phyloP scores from a whole-genome alignment of 2,888 invertebrate species.

The Thyatira batis region DNA sequence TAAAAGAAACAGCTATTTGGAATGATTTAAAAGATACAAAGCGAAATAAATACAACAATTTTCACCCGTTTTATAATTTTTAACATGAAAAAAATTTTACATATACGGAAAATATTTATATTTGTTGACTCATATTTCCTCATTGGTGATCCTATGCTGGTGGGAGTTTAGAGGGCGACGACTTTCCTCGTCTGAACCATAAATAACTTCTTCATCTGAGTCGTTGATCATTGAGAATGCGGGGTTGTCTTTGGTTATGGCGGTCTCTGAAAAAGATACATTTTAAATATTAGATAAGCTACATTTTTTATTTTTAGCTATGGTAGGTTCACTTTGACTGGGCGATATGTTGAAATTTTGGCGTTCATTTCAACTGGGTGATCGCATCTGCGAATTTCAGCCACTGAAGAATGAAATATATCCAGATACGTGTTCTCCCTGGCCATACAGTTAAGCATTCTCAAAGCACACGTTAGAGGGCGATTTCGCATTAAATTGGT shows the following conservation, averaged over 20 bases:
- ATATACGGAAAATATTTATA: slow-evolving; percentile 39
- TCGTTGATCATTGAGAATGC: slow-evolving; percentile 99
- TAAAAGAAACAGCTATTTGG: neutral
- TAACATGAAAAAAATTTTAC: slow-evolving; percentile 60
- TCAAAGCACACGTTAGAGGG: no score
- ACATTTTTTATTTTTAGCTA: no score
- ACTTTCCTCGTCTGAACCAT: slow-evolving; percentile 95
- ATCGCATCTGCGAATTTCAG: no score
- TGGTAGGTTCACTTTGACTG: no score
- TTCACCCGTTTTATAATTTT: slow-evolving; percentile 40
- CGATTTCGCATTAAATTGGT: no score
- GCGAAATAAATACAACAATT: slow-evolving; percentile 16
- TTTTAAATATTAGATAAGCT: slow-evolving; percentile 4
- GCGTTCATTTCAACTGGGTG: no score
- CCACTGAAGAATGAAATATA: no score
- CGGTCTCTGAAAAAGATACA: slow-evolving; percentile 84
- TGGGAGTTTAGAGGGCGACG: slow-evolving; percentile 89
- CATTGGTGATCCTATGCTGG: slow-evolving; percentile 84
- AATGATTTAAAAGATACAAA: neutral
- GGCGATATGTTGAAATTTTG: no score
- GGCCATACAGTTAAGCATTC: no score
- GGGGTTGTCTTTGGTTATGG: slow-evolving; percentile 98
- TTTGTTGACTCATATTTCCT: slow-evolving; percentile 67
- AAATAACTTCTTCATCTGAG: slow-evolving; percentile 97
- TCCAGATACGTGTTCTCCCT: no score